phyloP scores from a whole-genome alignment of 2,113 vertebrate species.

The Gila orcuttii region DNA sequence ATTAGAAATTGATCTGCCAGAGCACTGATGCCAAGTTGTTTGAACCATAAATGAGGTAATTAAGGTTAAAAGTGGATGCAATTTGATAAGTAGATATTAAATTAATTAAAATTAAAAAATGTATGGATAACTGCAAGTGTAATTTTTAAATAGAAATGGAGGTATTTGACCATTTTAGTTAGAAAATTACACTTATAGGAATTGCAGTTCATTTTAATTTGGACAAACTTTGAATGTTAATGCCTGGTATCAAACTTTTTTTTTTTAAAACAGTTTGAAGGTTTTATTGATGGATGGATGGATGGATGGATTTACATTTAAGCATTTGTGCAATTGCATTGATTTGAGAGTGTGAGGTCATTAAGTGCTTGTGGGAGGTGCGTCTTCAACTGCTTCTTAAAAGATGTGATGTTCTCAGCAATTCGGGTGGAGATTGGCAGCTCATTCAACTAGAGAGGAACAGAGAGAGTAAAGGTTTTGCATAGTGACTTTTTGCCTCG shows the following conservation, averaged over 20 bases:
- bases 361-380: too few relatives aligned
- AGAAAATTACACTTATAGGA: background rate
- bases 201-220: background rate
- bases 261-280: background rate
- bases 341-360: too few relatives aligned
- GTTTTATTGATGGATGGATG: background rate
- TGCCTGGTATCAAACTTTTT: too few relatives aligned
- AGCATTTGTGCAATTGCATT: too few relatives aligned
- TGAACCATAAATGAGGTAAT: background rate
- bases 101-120: background rate
- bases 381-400: too few relatives aligned
- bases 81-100: too few relatives aligned
- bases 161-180: background rate
- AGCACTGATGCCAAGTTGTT: background rate
- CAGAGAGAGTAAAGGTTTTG: too few relatives aligned
- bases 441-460: too few relatives aligned
- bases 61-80: background rate
- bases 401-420: too few relatives aligned
- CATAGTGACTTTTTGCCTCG: too few relatives aligned
- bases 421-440: too few relatives aligned
- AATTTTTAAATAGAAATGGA: background rate
- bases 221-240: background rate
- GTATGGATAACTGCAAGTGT: background rate
- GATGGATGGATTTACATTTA: too few relatives aligned
- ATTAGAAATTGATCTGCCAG: background rate